These are phyloP conservation scores for Meganola albula DNA, from an alignment of 2,888 invertebrate genomes.

Conservation along the genomic window DNA sequence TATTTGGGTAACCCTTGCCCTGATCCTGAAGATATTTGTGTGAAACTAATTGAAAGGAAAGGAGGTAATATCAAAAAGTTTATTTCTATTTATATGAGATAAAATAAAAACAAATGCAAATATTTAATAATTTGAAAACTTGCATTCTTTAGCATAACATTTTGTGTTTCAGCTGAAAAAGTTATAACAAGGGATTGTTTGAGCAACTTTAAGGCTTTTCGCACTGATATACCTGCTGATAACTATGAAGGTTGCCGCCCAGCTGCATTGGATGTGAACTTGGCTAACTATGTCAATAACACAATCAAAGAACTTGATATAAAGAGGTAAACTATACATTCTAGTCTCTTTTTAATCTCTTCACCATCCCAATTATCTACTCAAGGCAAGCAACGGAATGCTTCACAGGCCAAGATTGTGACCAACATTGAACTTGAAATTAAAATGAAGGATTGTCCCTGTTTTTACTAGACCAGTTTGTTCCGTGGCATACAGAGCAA, in stretches of 20 bases:
- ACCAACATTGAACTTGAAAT: no score
- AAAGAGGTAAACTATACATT: constrained; percentile 82
- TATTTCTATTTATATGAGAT: background rate
- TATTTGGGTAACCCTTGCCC: constrained; percentile 89
- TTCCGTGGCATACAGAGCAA: no score
- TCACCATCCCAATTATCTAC: no score
- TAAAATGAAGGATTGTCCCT: no score
- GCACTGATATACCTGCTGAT: constrained; percentile 93
- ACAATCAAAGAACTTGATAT: constrained; percentile 90
- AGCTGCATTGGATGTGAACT: constrained; percentile 85
- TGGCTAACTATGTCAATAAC: constrained; percentile 93
- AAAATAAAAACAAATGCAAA: background rate
- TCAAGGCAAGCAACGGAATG: no score
- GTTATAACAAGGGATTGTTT: constrained; percentile 91
- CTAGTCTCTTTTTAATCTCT: no score
- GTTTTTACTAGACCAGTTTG: no score
- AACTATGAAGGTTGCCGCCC: constrained; percentile 93
- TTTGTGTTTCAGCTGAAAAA: constrained; percentile 79
- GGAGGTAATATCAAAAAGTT: constrained; percentile 78
- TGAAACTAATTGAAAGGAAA: constrained; percentile 91
- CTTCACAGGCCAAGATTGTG: no score
- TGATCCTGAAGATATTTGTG: constrained; percentile 90
- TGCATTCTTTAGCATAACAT: background rate
- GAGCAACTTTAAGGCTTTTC: constrained; percentile 84
- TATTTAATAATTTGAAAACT: background rate